Conservation (phyloP, 2,888 invertebrate species). For the Ctenicera cuprea region DNA sequence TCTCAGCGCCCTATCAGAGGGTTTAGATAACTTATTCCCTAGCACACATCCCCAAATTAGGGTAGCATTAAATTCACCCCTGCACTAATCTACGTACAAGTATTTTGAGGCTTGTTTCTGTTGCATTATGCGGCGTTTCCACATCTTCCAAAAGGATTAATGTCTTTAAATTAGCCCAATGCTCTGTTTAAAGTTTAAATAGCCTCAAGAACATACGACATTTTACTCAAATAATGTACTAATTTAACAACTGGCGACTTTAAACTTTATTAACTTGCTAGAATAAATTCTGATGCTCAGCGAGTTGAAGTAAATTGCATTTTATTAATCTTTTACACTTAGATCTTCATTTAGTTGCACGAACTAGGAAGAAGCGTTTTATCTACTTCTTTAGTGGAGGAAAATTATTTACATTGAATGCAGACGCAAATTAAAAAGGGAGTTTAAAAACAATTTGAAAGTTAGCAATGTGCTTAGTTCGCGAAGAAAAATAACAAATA, state of each 20-base stretch:
- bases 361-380: neutral
- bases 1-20: conserved; percentile 44
- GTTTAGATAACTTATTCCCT: conserved; percentile 49
- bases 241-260: neutral
- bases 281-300: conserved; percentile 12
- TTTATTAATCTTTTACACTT: conserved; percentile 15
- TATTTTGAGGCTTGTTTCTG: conserved; percentile 49
- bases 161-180: conserved; percentile 48
- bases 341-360: neutral
- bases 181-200: conserved; percentile 47
- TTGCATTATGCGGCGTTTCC: conserved; percentile 51
- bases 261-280: conserved; percentile 15
- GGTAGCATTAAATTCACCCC: conserved; percentile 47
- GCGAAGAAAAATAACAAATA: neutral
- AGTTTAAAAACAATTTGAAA: neutral
- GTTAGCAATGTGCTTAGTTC: no score
- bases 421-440: neutral
- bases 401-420: neutral
- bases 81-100: conserved; percentile 49
- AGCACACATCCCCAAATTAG: conserved; percentile 46
- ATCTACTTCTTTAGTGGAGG: neutral
- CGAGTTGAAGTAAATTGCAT: conserved; percentile 8
- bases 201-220: conserved; percentile 28
- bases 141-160: conserved; percentile 49
- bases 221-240: conserved; percentile 21